Evolutionary conservation across 2,888 invertebrate genomes (phyloP).

Genomic region (Argyresthia goedartella): DNA sequence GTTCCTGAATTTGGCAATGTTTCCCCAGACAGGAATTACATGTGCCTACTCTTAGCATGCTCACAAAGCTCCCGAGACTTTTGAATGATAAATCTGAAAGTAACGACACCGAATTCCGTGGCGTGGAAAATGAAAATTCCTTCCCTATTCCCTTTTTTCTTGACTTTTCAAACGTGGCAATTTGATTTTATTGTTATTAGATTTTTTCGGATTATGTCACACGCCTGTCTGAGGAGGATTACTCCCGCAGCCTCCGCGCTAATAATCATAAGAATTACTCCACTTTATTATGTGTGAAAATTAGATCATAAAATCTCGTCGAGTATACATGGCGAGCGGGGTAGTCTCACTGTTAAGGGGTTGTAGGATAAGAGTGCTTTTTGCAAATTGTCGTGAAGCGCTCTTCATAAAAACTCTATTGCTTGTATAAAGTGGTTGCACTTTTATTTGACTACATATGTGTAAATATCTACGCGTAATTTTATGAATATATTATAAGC

Average conservation of each 20-base stretch:
- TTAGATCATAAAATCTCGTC: conserved; percentile 49
- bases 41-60: conserved; percentile 13
- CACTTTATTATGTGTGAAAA: conserved; percentile 69
- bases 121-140: conserved; percentile 62
- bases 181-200: conserved; percentile 72
- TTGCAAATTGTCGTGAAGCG: conserved; percentile 19
- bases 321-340: conserved; percentile 11
- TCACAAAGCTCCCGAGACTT: conserved; percentile 31
- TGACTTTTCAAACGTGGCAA: conserved; percentile 69
- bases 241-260: conserved; percentile 64
- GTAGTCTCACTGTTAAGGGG: conserved; percentile 21
- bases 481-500: conserved; percentile 57
- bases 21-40: conserved; percentile 13
- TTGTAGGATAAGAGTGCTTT: conserved; percentile 30
- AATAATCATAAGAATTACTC: conserved; percentile 70
- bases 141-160: conserved; percentile 43
- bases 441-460: conserved; percentile 42
- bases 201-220: conserved; percentile 71
- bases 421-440: conserved; percentile 28
- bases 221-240: conserved; percentile 60
- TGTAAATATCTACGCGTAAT: conserved; percentile 28
- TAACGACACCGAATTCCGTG: conserved; percentile 64
- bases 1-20: conserved; percentile 9
- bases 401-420: conserved; percentile 31
- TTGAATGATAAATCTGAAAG: conserved; percentile 55